Conservation (phyloP, 2,888 invertebrate genomes). For the Listrodromus nycthemerus region DNA sequence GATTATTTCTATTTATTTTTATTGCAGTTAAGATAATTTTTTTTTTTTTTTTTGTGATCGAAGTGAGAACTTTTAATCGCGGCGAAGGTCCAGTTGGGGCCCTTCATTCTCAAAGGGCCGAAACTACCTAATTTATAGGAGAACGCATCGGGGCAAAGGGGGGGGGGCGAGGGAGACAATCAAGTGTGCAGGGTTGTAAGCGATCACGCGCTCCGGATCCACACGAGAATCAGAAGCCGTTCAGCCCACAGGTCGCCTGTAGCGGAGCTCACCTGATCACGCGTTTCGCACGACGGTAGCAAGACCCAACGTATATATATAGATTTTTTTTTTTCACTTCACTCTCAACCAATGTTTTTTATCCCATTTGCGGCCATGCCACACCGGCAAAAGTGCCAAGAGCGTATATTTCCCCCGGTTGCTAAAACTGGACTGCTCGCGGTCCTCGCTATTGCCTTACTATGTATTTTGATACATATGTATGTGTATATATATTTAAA, state of each 20-base stretch:
- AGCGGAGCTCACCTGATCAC: conserved; percentile 75
- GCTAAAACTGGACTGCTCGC: conserved; percentile 6
- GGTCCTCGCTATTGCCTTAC: conserved; percentile 31
- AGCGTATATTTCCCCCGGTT: background rate
- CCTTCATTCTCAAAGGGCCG: conserved; percentile 12
- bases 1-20: too few relatives aligned
- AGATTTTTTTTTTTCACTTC: conserved; percentile 72
- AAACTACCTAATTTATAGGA: conserved; percentile 48
- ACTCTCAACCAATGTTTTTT: conserved; percentile 48
- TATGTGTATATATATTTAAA: too few relatives aligned
- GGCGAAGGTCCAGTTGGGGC: background rate
- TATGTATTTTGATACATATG: background rate
- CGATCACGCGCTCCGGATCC: conserved; percentile 35
- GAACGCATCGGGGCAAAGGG: background rate
- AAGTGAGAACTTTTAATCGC: conserved; percentile 23
- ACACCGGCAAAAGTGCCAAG: conserved; percentile 23
- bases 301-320: conserved; percentile 81
- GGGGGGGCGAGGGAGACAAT: conserved; percentile 33
- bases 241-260: conserved; percentile 8
- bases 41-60: background rate
- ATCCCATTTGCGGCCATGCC: conserved; percentile 53
- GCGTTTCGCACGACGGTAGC: conserved; percentile 80
- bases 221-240: conserved; percentile 8
- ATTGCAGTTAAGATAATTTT: too few relatives aligned
- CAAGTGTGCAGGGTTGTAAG: conserved; percentile 44